Percentiles rank a stretch among this genome's conserved stretches.
phyloP scores from a whole-genome alignment of 2,113 vertebrate genomes.

The Caranx ignobilis region DNA sequence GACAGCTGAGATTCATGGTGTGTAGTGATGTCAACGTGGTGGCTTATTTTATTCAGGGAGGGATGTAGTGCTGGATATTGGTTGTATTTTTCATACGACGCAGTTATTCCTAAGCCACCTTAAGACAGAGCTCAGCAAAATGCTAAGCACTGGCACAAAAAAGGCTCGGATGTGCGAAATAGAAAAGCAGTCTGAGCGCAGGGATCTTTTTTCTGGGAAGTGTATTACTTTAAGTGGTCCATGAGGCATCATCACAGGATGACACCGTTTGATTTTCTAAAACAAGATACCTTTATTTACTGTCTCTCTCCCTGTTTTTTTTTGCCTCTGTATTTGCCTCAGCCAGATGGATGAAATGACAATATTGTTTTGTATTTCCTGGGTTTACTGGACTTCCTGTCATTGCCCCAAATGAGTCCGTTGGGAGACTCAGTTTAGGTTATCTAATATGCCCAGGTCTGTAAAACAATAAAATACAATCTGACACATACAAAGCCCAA shows the following conservation, averaged over 20 bases:
- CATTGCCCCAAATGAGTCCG: not conserved
- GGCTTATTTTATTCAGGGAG: not conserved
- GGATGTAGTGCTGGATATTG: not conserved
- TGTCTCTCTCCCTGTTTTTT: not conserved
- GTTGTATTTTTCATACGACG: not conserved
- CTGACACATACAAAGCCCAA: not conserved
- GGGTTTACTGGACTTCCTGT: not conserved
- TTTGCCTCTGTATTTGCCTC: not conserved
- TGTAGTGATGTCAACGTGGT: not conserved
- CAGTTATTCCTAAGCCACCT: not conserved
- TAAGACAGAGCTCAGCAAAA: conserved; percentile 33
- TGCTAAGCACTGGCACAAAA: not conserved
- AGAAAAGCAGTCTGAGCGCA: too few relatives aligned
- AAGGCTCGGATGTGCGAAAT: not conserved
- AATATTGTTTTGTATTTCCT: not conserved
- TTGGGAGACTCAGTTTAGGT: not conserved
- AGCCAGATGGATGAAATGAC: not conserved
- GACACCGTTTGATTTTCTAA: not conserved
- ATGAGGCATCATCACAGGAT: not conserved
- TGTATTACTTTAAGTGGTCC: not conserved
- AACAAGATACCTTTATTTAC: not conserved
- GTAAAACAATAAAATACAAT: conserved; percentile 15
- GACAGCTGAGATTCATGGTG: not conserved
- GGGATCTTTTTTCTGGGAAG: not conserved
- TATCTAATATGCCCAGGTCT: not conserved